Percentiles rank a stretch among this genome's conserved stretches.
Conservation (phyloP, 2,113 vertebrate genomes). For the Orcinus orca region DNA sequence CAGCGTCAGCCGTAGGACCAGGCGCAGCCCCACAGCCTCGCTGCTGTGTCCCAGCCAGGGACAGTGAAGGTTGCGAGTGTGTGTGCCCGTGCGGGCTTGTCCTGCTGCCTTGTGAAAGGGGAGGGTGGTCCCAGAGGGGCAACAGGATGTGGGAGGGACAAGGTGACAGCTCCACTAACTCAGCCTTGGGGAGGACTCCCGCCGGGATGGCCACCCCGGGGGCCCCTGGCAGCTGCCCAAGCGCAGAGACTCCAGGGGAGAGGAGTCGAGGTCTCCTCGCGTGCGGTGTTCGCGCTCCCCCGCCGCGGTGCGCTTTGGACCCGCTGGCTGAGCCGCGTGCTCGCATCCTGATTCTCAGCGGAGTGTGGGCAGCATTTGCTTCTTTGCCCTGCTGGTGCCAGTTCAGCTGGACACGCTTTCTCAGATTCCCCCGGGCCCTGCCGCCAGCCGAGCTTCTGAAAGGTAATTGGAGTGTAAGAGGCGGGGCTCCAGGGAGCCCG, state of each 20-base stretch:
- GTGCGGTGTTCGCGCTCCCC: too few species aligned
- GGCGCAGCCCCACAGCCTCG: not conserved
- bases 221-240: not conserved
- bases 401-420: not conserved
- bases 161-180: not conserved
- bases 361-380: not conserved
- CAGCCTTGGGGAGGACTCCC: not conserved
- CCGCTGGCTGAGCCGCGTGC: too few species aligned
- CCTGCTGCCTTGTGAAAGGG: fast-evolving
- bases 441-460: not conserved
- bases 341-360: not conserved
- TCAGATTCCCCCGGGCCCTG: fast-evolving
- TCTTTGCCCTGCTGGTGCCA: not conserved
- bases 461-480: fast-evolving
- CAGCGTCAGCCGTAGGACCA: not conserved
- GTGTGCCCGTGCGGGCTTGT: fast-evolving
- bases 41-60: fast-evolving
- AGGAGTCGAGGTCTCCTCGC: too few species aligned
- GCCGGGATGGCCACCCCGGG: fast-evolving
- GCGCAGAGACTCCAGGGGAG: not conserved
- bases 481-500: fast-evolving
- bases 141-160: fast-evolving
- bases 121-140: not conserved
- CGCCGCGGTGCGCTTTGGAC: too few species aligned
- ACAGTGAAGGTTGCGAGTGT: fast-evolving